Conservation (phyloP, 2,888 invertebrate species). For the Emesis furor region DNA sequence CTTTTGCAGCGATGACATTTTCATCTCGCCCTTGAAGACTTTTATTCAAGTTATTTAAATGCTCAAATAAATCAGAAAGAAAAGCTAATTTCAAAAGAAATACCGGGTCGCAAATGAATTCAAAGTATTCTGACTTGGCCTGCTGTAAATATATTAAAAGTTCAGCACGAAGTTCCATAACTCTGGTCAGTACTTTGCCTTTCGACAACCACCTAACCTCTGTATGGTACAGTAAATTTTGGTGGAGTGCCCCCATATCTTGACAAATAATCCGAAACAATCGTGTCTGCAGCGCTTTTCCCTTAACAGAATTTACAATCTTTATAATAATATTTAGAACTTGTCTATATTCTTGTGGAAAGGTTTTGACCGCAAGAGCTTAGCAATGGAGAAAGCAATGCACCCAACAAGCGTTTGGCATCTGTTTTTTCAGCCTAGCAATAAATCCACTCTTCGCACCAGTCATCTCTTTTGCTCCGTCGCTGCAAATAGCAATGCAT, state of each 20-base stretch:
- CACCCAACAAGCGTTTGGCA: not conserved
- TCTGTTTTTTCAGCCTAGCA: slow-evolving; percentile 54
- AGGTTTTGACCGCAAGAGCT: slow-evolving; percentile 43
- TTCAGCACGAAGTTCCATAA: slow-evolving; percentile 70
- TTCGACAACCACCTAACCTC: slow-evolving; percentile 73
- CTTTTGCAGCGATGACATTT: slow-evolving; percentile 26
- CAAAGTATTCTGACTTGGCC: not conserved
- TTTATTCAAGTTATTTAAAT: slow-evolving; percentile 31
- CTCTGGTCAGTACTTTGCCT: slow-evolving; percentile 59
- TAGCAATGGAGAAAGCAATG: slow-evolving; percentile 30
- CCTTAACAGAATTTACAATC: not conserved
- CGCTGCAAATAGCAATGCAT: slow-evolving; percentile 49
- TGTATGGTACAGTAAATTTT: slow-evolving; percentile 74
- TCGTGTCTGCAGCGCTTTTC: not conserved
- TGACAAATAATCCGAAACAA: slow-evolving; percentile 40
- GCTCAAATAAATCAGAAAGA: slow-evolving; percentile 29
- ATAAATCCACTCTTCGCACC: slow-evolving; percentile 60
- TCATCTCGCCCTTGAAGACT: slow-evolving; percentile 23
- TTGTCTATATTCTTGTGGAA: slow-evolving; percentile 33
- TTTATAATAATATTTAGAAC: slow-evolving; percentile 35
- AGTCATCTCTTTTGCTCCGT: slow-evolving; percentile 63
- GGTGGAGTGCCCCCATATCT: slow-evolving; percentile 59
- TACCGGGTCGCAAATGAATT: slow-evolving; percentile 5
- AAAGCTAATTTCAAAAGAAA: slow-evolving; percentile 16
- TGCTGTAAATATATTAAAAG: not conserved